Base-by-base conservation (phyloP, 2,888 invertebrate genomes). In the Melipona bicolor region DNA sequence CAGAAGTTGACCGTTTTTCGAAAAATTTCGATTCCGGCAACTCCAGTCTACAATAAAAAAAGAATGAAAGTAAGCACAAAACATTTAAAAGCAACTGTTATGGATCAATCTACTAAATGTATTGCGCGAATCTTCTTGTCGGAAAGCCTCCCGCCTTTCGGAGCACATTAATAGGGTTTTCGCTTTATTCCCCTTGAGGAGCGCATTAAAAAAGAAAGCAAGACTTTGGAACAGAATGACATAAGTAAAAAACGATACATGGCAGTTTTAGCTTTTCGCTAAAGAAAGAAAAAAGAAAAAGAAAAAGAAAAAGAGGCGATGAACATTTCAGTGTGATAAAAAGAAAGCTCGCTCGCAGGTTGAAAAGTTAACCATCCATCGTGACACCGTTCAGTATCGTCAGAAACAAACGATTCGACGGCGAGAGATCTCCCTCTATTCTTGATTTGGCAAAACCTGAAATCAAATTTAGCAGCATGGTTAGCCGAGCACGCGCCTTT, bases 391-490 rank as follows among this genome's bases (percentile, higher is more conserved):
- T 27, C 13, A 17, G 1, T 17, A 17, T 61, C 17, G 17, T 6
- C 24, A 6, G 36, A 64, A 36, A 13, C 13, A 11, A 64, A 64
- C 32, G 32, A 61, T 64, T 64, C 21, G 36, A 36, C 13, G 52
- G 52, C 4, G 4, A 61, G 2, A 15, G 6, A 36, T n/a, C 49
- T n/a, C 9, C 5, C 15, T 49, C 49, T 21, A 17, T 4, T 3
- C 36, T 3, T n/a, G 19, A 27, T 19, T 67, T 13, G 1, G 52
- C n/a, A 19, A 83, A 24, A 61, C 56, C 83, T 83, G 83, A 68
- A 83, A 83, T 62, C 67, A 83, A 83, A 50, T 72, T 49, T 27
- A 67, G 21, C 71, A 3, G 50, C 1, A 9, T 49, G 27, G n/a
- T 83, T 83, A 83, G 61, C 56, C 56, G 2, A 2, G 9, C 70